These are phyloP conservation scores for Brachirus orientalis DNA, from an alignment of 2,113 vertebrate species.

Conservation along the genomic window DNA sequence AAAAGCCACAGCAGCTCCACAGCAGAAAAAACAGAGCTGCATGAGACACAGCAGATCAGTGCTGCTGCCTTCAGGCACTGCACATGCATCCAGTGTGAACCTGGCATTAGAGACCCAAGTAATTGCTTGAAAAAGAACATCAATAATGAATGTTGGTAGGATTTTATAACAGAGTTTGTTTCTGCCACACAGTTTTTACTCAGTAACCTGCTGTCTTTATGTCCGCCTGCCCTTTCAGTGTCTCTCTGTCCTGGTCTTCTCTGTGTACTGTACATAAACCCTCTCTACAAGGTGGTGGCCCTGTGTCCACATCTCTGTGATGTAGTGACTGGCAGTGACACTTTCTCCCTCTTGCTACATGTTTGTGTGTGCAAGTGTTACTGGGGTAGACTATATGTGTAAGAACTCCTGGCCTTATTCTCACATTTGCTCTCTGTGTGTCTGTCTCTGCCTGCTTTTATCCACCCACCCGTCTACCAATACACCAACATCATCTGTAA, in stretches of 20 bases:
- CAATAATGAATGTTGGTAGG: no score
- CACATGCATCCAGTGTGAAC: no score
- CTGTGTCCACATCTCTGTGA: slow-evolving; percentile 7
- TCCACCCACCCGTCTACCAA: slow-evolving; percentile 48
- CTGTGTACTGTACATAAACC: background rate
- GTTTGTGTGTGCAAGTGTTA: slow-evolving; percentile 16
- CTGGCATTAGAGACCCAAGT: no score
- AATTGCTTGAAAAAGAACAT: no score
- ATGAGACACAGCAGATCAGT: no score
- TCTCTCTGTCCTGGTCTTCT: background rate
- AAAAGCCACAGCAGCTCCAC: no score
- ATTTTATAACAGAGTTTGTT: no score
- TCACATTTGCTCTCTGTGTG: slow-evolving; percentile 54
- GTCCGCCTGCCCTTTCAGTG: background rate
- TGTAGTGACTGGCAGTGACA: slow-evolving; percentile 44
- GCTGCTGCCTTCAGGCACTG: no score
- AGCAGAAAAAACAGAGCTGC: no score
- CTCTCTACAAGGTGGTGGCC: no score
- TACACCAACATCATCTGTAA: slow-evolving; percentile 17
- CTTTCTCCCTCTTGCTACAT: slow-evolving; percentile 23
- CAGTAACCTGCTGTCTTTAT: background rate
- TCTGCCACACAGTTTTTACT: no score
- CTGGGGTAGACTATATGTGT: background rate
- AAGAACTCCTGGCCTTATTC: slow-evolving; percentile 44
- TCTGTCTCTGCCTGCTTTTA: slow-evolving; percentile 57